phyloP scores from a whole-genome alignment of 2,797 vertebrate species.

The Crossoptilon crossoptilon region DNA sequence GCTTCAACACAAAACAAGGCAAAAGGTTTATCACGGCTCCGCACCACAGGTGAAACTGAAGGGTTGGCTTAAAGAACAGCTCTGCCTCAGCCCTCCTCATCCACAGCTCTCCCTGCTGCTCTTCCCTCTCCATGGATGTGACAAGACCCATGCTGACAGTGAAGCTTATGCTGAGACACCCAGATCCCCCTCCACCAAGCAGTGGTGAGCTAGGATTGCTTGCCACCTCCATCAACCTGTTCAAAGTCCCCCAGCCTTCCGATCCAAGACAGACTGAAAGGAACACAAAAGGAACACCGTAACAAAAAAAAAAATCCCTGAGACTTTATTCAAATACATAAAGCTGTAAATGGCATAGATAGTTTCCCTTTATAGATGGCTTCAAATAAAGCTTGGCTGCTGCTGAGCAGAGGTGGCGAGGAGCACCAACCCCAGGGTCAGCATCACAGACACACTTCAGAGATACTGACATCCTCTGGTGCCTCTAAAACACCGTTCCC shows the following conservation, averaged over 20 bases:
- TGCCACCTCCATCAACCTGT: neutral
- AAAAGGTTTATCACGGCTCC: neutral
- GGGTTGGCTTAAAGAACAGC: neutral
- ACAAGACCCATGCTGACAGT: neutral
- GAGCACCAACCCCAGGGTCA: neutral
- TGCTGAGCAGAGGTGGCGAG: neutral
- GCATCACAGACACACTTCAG: neutral
- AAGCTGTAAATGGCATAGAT: neutral
- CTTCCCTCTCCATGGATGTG: neutral
- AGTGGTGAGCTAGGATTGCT: neutral
- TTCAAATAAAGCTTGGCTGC: neutral
- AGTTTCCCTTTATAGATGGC: neutral
- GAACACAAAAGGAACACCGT: neutral
- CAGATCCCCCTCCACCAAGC: neutral
- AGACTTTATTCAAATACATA: neutral
- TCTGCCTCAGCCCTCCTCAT: neutral
- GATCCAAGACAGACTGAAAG: neutral
- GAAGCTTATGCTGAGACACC: neutral
- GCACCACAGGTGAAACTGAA: neutral
- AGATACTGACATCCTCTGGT: neutral
- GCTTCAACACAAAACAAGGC: neutral
- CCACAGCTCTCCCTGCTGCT: neutral
- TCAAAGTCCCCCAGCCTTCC: neutral
- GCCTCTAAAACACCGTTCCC: neutral
- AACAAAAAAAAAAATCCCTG: neutral